These are phyloP conservation scores for Dromococcyx pavoninus DNA, from an alignment of 2,797 vertebrate species.

Conservation along the genomic window DNA sequence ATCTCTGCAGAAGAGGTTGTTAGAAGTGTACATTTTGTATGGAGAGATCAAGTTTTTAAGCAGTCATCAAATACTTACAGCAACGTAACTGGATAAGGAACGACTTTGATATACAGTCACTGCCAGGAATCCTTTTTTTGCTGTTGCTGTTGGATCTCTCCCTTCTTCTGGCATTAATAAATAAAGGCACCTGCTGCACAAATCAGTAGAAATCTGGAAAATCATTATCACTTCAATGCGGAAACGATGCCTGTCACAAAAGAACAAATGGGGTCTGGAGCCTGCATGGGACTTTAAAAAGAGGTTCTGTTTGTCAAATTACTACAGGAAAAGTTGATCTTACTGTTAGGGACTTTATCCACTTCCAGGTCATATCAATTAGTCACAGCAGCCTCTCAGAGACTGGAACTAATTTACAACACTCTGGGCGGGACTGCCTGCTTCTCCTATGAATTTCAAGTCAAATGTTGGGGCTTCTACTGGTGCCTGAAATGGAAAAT, in stretches of 20 bases:
- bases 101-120: not conserved
- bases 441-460: not conserved
- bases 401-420: constrained; percentile 70
- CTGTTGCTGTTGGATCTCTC: not conserved
- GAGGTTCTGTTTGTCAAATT: constrained; percentile 49
- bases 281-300: not conserved
- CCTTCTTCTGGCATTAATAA: constrained; percentile 36
- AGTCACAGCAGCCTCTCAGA: constrained; percentile 45
- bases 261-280: constrained; percentile 23
- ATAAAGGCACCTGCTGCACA: constrained; percentile 40
- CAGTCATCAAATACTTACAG: not conserved
- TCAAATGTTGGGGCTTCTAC: not conserved
- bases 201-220: constrained; percentile 57
- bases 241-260: not conserved
- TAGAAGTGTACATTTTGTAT: not conserved
- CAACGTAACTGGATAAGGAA: not conserved
- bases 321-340: constrained; percentile 57
- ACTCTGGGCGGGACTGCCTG: not conserved
- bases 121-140: not conserved
- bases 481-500: not conserved
- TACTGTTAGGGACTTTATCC: constrained; percentile 52
- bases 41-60: not conserved
- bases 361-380: constrained; percentile 72
- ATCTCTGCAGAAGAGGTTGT: not conserved
- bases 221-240: constrained; percentile 16